Evolutionary conservation across 2,888 invertebrate genomes (phyloP).

Genomic region (Epinotia ramella): DNA sequence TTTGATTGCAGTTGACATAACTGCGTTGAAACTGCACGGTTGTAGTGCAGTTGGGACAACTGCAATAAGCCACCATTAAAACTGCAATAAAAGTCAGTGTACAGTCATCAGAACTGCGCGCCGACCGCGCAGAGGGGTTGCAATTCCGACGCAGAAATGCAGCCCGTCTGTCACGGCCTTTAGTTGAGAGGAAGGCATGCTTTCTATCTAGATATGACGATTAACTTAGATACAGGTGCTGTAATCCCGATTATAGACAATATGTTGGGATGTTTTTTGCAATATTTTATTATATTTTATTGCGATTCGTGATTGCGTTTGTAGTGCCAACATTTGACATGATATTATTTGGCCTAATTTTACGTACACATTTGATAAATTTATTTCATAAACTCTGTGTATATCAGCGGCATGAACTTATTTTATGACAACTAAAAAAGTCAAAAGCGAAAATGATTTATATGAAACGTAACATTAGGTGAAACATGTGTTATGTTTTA

Average conservation of each 20-base stretch:
- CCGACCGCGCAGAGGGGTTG: no score
- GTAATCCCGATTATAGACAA: background rate
- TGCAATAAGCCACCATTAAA: no score
- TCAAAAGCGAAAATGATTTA: background rate
- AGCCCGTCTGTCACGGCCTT: no score
- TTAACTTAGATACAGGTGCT: background rate
- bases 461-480: conserved; percentile 9
- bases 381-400: no score
- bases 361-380: background rate
- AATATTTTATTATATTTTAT: conserved; percentile 12
- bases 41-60: no score
- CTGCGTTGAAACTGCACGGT: no score
- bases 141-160: no score
- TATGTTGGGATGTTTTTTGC: background rate
- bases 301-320: background rate
- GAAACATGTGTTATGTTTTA: background rate
- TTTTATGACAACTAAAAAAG: no score
- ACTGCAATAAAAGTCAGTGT: no score
- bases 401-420: no score
- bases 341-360: background rate
- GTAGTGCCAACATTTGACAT: background rate
- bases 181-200: background rate
- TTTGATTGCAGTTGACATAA: no score
- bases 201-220: background rate
- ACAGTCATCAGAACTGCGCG: no score